These are phyloP conservation scores for Bolinopsis microptera DNA, from an alignment of 37 sponge, comb jelly and placozoan species.

Conservation along the genomic window DNA sequence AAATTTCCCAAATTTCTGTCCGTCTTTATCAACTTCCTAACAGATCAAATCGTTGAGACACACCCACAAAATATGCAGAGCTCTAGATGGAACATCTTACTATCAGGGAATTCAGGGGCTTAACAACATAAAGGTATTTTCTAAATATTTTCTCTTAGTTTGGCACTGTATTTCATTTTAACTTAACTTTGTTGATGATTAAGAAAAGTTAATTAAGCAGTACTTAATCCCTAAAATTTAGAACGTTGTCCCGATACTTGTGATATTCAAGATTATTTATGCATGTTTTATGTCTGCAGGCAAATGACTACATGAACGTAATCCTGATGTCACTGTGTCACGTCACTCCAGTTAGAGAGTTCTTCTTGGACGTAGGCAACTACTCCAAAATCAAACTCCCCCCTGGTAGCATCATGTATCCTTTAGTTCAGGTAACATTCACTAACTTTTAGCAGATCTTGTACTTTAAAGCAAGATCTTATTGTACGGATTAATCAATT, in stretches of 20 bases:
- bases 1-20: neutral
- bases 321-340: constrained; percentile 88
- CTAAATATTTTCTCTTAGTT: too few species aligned
- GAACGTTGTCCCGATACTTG: too few species aligned
- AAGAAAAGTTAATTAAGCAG: too few species aligned
- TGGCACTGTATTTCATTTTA: too few species aligned
- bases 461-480: neutral
- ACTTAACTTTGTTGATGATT: too few species aligned
- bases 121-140: constrained; percentile 65
- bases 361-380: constrained; percentile 79
- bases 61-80: constrained; percentile 72
- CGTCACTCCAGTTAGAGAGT: constrained; percentile 83
- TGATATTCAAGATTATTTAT: too few species aligned
- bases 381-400: constrained; percentile 84
- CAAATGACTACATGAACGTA: constrained; percentile 99
- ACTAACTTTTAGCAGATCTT: neutral
- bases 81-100: constrained; percentile 91
- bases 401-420: constrained; percentile 89
- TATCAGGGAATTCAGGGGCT: constrained; percentile 66
- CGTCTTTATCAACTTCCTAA: neutral
- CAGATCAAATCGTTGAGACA: constrained; percentile 73
- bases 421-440: constrained; percentile 69
- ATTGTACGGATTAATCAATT: neutral
- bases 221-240: too few species aligned
- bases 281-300: too few species aligned